Base-by-base conservation (phyloP, 2,888 invertebrate species). In the Epinotia bilunana region DNA sequence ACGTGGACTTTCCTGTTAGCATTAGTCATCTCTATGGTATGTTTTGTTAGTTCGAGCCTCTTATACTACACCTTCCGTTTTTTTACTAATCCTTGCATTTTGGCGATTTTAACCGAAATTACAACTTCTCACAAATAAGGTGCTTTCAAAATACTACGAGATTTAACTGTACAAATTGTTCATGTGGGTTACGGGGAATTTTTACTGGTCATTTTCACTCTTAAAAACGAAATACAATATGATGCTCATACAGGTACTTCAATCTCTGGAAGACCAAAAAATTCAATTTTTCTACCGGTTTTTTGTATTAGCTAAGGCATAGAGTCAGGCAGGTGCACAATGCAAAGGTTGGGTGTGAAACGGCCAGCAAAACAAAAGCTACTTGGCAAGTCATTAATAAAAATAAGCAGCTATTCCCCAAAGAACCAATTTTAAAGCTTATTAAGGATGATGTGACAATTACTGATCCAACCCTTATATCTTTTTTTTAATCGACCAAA, bases 11-110 rank as follows among this genome's bases (percentile, higher is more conserved):
- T 20, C 57, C 23, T 9, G 23, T 69, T 69, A n/a, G 46, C 46
- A 69, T 69, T 46, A 60, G 58, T 69, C 69, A 69, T n/a, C 20
- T 60, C 69, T 46, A n/a, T 60, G 58, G 69, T 16, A 69, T 60
- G 69, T 69, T 69, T 46, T 69, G 46, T 49, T 49, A 60, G 58
- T 58, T 13, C 65, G 4, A 28, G 1, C 18, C 33, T 43, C 46
- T n/a, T 60, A 43, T 69, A 28, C 46, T 60, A 46, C 13, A 43
- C 43, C 23, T 58, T 68, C 23, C 57, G 33, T 6, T 39, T 18
- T 65, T 39, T 39, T 28, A 12, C 5, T 43, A 13, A 57, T 20
- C 39, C 20, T 43, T 3, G 49, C 49, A 49, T 49, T 18, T 18
- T 39, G 20, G 39, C 23, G 43, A 23, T 39, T 64, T 64, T 64